These are phyloP conservation scores for Drosophila mojavensis DNA, from an alignment of 1,140 invertebrate genomes.

Conservation along the genomic window DNA sequence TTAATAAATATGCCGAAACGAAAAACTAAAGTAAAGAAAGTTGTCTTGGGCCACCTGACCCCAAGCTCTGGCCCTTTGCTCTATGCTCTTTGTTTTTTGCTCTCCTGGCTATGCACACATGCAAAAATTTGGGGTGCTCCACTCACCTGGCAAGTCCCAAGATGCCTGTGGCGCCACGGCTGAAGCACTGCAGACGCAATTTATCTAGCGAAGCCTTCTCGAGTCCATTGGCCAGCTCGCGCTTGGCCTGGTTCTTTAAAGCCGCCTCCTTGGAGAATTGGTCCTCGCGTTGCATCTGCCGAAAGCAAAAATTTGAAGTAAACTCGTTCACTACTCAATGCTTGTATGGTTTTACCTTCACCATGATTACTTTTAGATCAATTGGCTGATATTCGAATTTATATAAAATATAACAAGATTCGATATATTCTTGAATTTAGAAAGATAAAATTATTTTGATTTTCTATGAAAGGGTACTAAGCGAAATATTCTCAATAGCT, in stretches of 20 bases:
- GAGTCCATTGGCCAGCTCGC: conserved; percentile 85
- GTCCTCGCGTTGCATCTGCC: conserved; percentile 88
- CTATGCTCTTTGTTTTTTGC: not conserved
- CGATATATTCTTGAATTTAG: not conserved
- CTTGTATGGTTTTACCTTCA: not conserved
- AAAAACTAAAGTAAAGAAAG: not conserved
- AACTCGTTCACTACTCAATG: too few relatives aligned
- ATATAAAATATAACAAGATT: not conserved
- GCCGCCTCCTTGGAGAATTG: conserved; percentile 91
- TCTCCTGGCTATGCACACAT: conserved; percentile 20
- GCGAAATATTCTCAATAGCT: too few relatives aligned
- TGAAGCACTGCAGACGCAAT: conserved; percentile 92
- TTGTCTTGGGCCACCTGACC: not conserved
- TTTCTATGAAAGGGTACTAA: not conserved
- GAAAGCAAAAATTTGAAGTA: not conserved
- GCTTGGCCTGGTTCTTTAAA: conserved; percentile 90
- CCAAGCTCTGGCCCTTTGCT: not conserved
- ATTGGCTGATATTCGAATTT: too few relatives aligned
- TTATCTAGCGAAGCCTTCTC: conserved; percentile 93
- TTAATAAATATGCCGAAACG: conserved; percentile 45
- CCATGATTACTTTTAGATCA: not conserved
- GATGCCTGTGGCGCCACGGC: conserved; percentile 94
- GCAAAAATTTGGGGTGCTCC: conserved; percentile 16
- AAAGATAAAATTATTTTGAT: not conserved
- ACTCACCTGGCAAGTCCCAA: conserved; percentile 91